phyloP scores from a whole-genome alignment of 2,888 invertebrate genomes.

The Ichneumoninae sp. region DNA sequence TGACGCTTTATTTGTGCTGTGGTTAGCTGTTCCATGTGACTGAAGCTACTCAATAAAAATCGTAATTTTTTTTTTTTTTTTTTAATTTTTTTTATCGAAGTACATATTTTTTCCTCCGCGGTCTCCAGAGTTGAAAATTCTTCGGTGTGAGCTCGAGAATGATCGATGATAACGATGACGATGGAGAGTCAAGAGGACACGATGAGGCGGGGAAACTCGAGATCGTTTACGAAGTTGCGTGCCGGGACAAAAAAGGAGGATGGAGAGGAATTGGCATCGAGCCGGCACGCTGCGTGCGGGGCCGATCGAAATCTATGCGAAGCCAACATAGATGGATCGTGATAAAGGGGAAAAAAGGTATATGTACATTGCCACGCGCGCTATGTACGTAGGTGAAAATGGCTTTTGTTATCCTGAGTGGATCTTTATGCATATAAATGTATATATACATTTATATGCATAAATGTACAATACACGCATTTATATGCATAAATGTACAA shows the following conservation, averaged over 20 bases:
- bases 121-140: neutral
- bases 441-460: no score
- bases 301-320: slow-evolving; percentile 59
- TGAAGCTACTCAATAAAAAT: no score
- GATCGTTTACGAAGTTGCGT: slow-evolving; percentile 33
- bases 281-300: slow-evolving; percentile 24
- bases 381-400: slow-evolving; percentile 33
- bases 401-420: slow-evolving; percentile 20
- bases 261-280: slow-evolving; percentile 14
- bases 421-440: slow-evolving; percentile 19
- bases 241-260: slow-evolving; percentile 1
- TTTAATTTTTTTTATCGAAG: no score
- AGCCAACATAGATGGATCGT: slow-evolving; percentile 16
- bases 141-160: slow-evolving; percentile 23
- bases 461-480: no score
- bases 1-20: no score
- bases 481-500: neutral
- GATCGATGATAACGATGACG: slow-evolving; percentile 33
- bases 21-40: no score
- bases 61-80: no score
- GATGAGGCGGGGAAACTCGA: slow-evolving; percentile 59
- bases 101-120: neutral
- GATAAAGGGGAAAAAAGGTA: slow-evolving; percentile 22
- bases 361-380: slow-evolving; percentile 13
- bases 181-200: slow-evolving; percentile 36